Evolutionary conservation across 2,113 vertebrate genomes (phyloP).

Genomic region (Tylochromis polylepis): DNA sequence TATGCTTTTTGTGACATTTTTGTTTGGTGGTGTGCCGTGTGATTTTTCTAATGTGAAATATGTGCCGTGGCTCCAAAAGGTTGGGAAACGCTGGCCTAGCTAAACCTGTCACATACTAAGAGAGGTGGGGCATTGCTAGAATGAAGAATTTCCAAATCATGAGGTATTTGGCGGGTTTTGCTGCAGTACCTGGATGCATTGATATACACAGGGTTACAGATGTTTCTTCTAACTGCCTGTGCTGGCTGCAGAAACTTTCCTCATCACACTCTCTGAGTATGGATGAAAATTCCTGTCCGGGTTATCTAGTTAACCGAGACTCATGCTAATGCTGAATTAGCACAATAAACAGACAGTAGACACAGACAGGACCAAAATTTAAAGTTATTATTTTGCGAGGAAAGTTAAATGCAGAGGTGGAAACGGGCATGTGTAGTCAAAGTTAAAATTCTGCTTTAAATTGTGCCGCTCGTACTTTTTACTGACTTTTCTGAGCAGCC

Average conservation of each 20-base stretch:
- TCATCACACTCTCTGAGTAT: background rate
- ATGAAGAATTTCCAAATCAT: background rate
- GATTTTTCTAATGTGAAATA: too few species aligned
- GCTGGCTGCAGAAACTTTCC: background rate
- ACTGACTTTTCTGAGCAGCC: background rate
- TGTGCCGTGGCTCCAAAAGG: too few species aligned
- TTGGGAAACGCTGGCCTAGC: too few species aligned
- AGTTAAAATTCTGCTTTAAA: background rate
- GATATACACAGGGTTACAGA: accelerated
- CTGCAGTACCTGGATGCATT: background rate
- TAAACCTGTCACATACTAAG: too few species aligned
- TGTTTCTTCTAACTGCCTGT: background rate
- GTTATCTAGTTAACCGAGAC: background rate
- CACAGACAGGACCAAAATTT: background rate
- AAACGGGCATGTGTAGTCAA: background rate
- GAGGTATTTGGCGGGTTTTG: background rate
- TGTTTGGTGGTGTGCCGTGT: too few species aligned
- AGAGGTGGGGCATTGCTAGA: background rate
- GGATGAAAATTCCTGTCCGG: background rate
- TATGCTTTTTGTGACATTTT: too few species aligned
- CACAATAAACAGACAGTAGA: background rate
- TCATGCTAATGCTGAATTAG: background rate
- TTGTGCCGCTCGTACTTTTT: background rate
- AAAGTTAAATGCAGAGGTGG: background rate
- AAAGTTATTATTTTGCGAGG: background rate